Percentiles rank a stretch among this genome's conserved stretches.
phyloP scores from a whole-genome alignment of 2,113 vertebrate species.

The Mirounga angustirostris region DNA sequence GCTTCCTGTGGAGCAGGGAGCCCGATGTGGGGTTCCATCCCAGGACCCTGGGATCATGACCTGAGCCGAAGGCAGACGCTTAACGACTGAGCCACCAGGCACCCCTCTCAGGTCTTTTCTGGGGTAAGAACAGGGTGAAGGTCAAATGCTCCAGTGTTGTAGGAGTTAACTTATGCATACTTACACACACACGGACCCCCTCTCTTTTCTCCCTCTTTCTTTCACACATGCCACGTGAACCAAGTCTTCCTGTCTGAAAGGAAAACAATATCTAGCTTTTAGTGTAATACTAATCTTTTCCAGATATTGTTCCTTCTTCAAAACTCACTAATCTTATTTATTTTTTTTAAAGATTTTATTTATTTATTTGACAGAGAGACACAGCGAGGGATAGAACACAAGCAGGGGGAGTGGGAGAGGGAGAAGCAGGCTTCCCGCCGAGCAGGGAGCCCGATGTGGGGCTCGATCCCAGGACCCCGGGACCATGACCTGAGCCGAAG shows the following conservation, averaged over 20 bases:
- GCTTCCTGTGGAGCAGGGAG: too few species aligned
- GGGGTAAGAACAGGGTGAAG: constrained; percentile 65
- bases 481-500: too few species aligned
- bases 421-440: too few species aligned
- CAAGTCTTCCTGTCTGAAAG: constrained; percentile 17
- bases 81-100: too few species aligned
- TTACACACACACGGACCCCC: not conserved
- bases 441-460: too few species aligned
- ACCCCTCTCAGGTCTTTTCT: constrained; percentile 13
- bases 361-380: too few species aligned
- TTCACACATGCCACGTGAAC: not conserved
- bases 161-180: constrained; percentile 3
- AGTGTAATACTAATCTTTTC: constrained; percentile 17
- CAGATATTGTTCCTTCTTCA: not conserved
- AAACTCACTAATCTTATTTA: constrained; percentile 40
- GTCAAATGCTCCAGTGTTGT: constrained; percentile 52
- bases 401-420: too few species aligned
- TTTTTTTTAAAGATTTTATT: not conserved
- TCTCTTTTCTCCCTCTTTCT: not conserved
- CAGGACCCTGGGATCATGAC: too few species aligned
- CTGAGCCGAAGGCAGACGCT: too few species aligned
- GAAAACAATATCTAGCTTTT: constrained; percentile 26
- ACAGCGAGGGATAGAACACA: too few species aligned
- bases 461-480: too few species aligned
- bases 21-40: too few species aligned